Evolutionary conservation across 2,888 invertebrate species (phyloP).

Genomic region (Netelia fuscicornis): DNA sequence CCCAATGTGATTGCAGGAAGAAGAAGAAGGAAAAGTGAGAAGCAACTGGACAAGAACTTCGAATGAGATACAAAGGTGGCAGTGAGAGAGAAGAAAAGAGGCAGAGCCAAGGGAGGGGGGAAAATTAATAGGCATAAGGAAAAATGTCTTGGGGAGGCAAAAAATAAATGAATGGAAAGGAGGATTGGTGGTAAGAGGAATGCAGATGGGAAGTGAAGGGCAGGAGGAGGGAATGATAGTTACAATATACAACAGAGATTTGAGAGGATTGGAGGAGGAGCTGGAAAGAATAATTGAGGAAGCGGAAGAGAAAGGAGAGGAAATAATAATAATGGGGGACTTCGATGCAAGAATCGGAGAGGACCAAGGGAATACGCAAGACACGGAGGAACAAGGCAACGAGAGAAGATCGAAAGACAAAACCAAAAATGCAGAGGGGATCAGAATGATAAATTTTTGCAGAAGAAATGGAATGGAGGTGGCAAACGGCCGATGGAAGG

Average conservation of each 20-base stretch:
- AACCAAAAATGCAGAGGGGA: not conserved
- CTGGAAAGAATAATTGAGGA: not conserved
- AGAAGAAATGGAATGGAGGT: not conserved
- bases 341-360: not conserved
- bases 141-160: not conserved
- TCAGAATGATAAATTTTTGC: not conserved
- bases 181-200: not conserved
- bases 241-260: not conserved
- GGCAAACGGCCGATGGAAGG: not conserved
- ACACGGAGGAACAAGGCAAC: not conserved
- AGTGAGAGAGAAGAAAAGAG: not conserved
- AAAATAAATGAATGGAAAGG: constrained; percentile 1
- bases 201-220: not conserved
- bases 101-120: not conserved
- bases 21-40: not conserved
- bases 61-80: constrained; percentile 14
- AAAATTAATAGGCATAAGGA: constrained; percentile 14
- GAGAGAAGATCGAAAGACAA: not conserved
- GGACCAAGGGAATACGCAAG: not conserved
- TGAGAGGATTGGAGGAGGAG: not conserved
- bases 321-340: not conserved
- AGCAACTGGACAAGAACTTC: not conserved
- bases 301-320: not conserved
- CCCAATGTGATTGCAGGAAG: constrained; percentile 1
- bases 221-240: not conserved